Conservation (phyloP, 2,888 invertebrate genomes). For the Oscheius sp. region DNA sequence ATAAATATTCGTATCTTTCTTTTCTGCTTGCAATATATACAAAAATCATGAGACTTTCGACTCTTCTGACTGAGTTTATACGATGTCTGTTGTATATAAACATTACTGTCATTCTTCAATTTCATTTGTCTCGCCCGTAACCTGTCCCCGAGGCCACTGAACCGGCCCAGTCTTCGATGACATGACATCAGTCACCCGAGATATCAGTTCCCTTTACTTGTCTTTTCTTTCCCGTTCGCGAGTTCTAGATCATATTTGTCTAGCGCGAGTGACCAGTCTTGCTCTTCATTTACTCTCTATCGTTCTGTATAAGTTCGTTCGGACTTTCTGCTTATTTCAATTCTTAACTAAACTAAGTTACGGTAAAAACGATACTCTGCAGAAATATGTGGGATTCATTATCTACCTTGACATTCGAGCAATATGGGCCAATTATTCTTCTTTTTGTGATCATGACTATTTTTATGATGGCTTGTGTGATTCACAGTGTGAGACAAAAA, state of each 20-base stretch:
- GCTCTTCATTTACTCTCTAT: neutral
- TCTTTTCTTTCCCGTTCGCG: neutral
- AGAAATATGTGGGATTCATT: conserved; percentile 18
- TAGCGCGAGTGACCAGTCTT: conserved; percentile 8
- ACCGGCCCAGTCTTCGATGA: neutral
- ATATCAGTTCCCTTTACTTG: conserved; percentile 1
- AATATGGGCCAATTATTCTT: conserved; percentile 43
- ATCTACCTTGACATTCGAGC: conserved; percentile 36
- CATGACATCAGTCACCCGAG: neutral
- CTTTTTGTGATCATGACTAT: conserved; percentile 42
- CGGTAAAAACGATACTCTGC: no score
- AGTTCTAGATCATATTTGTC: neutral
- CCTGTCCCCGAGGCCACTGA: conserved; percentile 13
- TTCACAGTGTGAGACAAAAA: conserved; percentile 17
- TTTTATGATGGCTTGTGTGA: conserved; percentile 46
- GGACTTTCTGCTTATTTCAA: no score
- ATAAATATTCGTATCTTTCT: neutral
- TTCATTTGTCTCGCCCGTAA: neutral
- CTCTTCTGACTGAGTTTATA: neutral
- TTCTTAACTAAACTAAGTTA: no score
- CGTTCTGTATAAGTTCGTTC: neutral
- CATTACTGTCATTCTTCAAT: neutral
- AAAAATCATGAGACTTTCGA: neutral
- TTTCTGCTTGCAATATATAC: no score
- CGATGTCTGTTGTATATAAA: neutral